Percentiles rank a stretch among this genome's conserved stretches.
These are phyloP conservation scores for Trichacis sp. DNA, from an alignment of 2,888 invertebrate genomes.

Conservation along the genomic window DNA sequence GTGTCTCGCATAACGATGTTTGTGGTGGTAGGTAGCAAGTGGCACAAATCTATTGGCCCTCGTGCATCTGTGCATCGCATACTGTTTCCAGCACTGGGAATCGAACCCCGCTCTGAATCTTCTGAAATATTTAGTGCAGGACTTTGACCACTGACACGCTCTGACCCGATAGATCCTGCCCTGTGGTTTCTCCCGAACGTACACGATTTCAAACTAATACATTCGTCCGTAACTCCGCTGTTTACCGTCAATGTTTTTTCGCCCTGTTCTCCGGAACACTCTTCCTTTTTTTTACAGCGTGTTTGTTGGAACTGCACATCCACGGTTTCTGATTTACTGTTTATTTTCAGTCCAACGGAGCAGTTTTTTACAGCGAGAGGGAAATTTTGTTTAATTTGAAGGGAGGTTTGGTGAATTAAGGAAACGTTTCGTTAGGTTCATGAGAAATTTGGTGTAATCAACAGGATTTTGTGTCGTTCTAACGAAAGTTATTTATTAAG, in stretches of 20 bases:
- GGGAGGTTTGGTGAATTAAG: too few relatives aligned
- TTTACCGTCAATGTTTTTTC: background rate
- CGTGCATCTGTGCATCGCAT: slow-evolving; percentile 47
- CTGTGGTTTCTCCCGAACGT: slow-evolving; percentile 20
- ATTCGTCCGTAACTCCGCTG: background rate
- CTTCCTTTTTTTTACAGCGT: too few relatives aligned
- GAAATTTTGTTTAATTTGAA: too few relatives aligned
- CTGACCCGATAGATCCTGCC: slow-evolving; percentile 8
- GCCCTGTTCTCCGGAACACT: too few relatives aligned
- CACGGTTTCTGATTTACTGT: too few relatives aligned
- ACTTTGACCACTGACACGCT: slow-evolving; percentile 34
- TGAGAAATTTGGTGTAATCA: too few relatives aligned
- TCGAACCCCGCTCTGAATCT: slow-evolving; percentile 49
- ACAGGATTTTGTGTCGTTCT: too few relatives aligned
- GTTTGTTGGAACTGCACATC: too few relatives aligned
- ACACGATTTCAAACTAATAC: slow-evolving; percentile 4
- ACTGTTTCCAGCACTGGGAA: slow-evolving; percentile 33
- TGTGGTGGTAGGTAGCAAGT: slow-evolving; percentile 43
- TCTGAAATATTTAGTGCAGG: slow-evolving; percentile 52
- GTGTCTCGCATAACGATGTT: background rate
- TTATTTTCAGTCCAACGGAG: too few relatives aligned
- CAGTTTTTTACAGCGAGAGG: too few relatives aligned
- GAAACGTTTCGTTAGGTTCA: too few relatives aligned
- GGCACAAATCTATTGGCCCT: slow-evolving; percentile 52
- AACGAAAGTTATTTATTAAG: too few relatives aligned